Conservation (phyloP, 2,888 invertebrate species). For the Cheilosia pagana region DNA sequence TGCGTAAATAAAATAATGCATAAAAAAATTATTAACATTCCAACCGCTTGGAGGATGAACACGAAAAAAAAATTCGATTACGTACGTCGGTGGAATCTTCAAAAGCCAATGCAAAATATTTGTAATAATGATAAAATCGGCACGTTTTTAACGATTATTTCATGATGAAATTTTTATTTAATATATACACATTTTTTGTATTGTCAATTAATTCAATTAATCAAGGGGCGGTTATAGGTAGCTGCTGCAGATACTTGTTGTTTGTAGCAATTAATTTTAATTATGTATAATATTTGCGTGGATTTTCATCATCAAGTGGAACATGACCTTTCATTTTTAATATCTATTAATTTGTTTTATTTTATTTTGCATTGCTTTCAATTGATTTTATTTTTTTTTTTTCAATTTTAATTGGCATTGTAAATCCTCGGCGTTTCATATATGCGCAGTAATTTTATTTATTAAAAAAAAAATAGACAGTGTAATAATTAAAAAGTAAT, state of each 20-base stretch:
- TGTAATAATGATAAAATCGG: conserved; percentile 22
- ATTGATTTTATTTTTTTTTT: conserved; percentile 9
- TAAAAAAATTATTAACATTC: conserved; percentile 9
- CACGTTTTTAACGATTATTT: conserved; percentile 21
- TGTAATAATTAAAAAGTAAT: background rate
- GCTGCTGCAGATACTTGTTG: conserved; percentile 5
- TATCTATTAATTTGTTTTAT: conserved; percentile 2
- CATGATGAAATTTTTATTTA: conserved; percentile 20
- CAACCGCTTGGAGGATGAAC: background rate
- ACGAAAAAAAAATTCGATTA: background rate
- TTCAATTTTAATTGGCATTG: conserved; percentile 20
- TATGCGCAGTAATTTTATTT: background rate
- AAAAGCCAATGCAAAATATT: conserved; percentile 15
- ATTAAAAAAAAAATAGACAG: background rate
- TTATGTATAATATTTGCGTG: conserved; percentile 17
- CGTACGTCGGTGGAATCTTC: conserved; percentile 3
- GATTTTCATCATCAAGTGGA: conserved; percentile 8
- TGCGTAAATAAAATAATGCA: background rate
- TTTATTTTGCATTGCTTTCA: conserved; percentile 1
- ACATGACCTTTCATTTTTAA: conserved; percentile 1
- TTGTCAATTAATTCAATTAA: conserved; percentile 23
- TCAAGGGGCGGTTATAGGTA: conserved; percentile 5
- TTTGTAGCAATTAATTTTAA: conserved; percentile 25
- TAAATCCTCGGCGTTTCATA: background rate
- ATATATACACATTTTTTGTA: background rate